Evolutionary conservation across 2,113 vertebrate genomes (phyloP).

Genomic region (Amphiprion ocellaris): DNA sequence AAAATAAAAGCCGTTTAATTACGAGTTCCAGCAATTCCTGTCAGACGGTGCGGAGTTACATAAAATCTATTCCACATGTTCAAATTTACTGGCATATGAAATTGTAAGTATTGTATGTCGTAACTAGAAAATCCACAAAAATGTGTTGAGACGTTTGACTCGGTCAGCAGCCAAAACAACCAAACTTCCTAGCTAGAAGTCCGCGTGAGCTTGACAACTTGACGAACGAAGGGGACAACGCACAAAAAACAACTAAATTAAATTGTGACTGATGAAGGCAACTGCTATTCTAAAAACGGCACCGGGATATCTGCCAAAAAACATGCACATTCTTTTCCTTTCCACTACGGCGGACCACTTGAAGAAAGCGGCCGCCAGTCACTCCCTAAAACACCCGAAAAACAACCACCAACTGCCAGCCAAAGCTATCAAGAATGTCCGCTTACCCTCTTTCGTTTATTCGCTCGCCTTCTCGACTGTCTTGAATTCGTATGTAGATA

Average conservation of each 20-base stretch:
- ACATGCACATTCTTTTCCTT: conserved; percentile 45
- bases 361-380: conserved; percentile 16
- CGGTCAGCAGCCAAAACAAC: not conserved
- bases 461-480: conserved; percentile 86
- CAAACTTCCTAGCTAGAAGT: conserved; percentile 43
- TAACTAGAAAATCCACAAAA: not conserved
- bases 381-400: conserved; percentile 31
- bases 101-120: rapidly evolving
- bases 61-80: not conserved
- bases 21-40: not conserved
- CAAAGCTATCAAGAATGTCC: not conserved
- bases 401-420: not conserved
- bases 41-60: conserved; percentile 9
- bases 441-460: conserved; percentile 89
- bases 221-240: conserved; percentile 4
- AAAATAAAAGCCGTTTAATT: conserved; percentile 18
- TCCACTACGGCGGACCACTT: conserved; percentile 32
- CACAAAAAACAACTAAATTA: not conserved
- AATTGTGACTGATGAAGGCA: conserved; percentile 59
- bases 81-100: not conserved
- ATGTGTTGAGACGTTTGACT: not conserved
- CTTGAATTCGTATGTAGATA: conserved; percentile 84
- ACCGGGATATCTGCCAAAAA: conserved; percentile 69
- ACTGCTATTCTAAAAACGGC: conserved; percentile 76
- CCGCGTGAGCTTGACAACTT: conserved; percentile 43